Evolutionary conservation across 2,113 vertebrate species (phyloP).

Genomic region (Chlamydotis undulata): DNA sequence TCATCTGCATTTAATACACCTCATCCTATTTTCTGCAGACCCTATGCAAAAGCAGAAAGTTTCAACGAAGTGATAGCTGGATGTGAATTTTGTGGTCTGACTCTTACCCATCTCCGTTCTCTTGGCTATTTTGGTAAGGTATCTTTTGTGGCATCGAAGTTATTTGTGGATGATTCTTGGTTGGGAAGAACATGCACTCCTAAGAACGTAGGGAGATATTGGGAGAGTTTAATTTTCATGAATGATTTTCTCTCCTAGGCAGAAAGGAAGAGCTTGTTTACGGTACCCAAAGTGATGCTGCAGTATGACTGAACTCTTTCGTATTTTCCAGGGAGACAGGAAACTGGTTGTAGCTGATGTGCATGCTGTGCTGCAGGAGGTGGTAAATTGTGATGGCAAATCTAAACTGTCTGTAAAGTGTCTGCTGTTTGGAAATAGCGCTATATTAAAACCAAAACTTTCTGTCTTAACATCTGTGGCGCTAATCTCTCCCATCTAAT

Average conservation of each 20-base stretch:
- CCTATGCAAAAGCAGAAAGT: background rate
- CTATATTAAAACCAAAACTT: too few species aligned
- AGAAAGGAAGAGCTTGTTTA: background rate
- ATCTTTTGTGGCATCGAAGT: background rate
- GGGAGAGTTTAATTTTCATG: background rate
- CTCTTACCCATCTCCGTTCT: background rate
- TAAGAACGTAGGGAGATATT: background rate
- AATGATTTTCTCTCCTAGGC: background rate
- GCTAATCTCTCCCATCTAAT: too few species aligned
- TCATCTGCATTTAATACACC: background rate
- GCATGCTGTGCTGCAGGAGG: background rate
- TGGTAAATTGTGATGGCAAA: background rate
- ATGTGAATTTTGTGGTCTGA: background rate
- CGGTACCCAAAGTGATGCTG: background rate
- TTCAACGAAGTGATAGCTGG: background rate
- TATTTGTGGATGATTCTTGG: background rate
- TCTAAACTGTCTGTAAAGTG: background rate
- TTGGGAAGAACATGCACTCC: background rate
- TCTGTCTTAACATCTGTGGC: too few species aligned
- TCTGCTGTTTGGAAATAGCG: background rate
- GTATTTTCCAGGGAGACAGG: background rate
- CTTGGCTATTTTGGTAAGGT: background rate
- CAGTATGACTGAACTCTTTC: background rate
- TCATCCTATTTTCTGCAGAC: background rate
- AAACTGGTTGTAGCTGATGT: background rate